These are phyloP conservation scores for Corynorhinus townsendii DNA, from an alignment of 2,113 vertebrate genomes.

Conservation along the genomic window DNA sequence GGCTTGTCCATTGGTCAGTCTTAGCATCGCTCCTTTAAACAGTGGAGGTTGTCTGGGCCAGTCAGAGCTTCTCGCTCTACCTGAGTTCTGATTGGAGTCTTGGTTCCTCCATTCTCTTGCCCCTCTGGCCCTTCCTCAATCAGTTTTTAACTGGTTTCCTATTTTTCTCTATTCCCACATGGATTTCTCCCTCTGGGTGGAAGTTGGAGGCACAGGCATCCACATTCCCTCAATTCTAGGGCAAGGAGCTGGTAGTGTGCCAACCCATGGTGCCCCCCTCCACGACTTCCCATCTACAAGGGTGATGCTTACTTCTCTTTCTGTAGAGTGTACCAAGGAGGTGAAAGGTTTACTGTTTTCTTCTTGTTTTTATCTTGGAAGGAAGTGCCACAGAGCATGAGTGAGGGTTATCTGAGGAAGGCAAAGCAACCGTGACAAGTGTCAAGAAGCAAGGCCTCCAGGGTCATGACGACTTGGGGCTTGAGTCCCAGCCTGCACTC, in stretches of 20 bases:
- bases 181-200: background rate
- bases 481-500: background rate
- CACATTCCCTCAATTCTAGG: background rate
- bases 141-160: background rate
- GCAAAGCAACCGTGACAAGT: background rate
- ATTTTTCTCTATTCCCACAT: background rate
- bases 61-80: background rate
- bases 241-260: background rate
- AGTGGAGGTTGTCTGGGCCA: background rate
- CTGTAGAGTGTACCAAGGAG: background rate
- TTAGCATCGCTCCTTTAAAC: background rate
- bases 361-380: background rate
- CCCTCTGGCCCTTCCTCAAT: background rate
- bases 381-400: rapidly evolving
- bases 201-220: background rate
- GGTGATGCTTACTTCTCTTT: background rate
- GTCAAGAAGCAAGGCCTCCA: background rate
- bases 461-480: background rate
- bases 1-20: background rate
- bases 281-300: rapidly evolving
- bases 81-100: background rate
- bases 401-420: background rate
- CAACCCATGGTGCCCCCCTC: background rate
- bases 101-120: background rate
- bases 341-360: too few relatives aligned